Percentiles rank a stretch among this genome's conserved stretches.
phyloP scores from a whole-genome alignment of 2,888 invertebrate genomes.

The Eugnorisma glareosa region DNA sequence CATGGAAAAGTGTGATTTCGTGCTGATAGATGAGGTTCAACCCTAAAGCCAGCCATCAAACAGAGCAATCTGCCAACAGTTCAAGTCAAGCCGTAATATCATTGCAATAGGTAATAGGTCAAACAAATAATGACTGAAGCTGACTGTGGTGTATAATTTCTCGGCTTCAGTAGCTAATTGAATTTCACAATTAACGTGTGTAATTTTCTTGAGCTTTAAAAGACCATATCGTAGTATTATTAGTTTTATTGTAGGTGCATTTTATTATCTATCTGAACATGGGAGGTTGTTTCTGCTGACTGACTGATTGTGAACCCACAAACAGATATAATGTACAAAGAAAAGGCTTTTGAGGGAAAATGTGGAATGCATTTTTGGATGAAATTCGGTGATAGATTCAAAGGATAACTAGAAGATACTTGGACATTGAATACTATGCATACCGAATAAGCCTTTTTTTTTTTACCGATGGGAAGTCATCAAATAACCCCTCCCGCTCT shows the following conservation, averaged over 20 bases:
- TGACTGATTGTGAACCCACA: background rate
- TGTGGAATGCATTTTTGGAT: background rate
- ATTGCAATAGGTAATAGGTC: constrained; percentile 45
- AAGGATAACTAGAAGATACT: background rate
- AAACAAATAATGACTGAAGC: constrained; percentile 14
- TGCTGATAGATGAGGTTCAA: background rate
- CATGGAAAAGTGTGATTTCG: too few species aligned
- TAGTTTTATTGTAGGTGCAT: background rate
- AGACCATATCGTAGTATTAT: background rate
- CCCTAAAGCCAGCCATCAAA: background rate
- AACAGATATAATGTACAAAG: background rate
- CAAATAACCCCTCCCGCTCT: too few species aligned
- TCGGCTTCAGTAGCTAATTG: constrained; percentile 18
- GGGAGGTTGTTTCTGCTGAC: background rate
- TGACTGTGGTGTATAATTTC: constrained; percentile 5
- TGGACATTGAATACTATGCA: background rate
- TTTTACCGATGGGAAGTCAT: too few species aligned
- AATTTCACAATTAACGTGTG: constrained; percentile 12
- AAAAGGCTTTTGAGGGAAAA: too few species aligned
- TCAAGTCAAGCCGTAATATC: background rate
- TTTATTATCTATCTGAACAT: background rate
- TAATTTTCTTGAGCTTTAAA: background rate
- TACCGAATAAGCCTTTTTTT: background rate
- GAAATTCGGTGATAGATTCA: background rate
- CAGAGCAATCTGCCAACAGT: background rate